Base-by-base conservation (phyloP, 2,888 invertebrate genomes). In the Adelphocoris suturalis region DNA sequence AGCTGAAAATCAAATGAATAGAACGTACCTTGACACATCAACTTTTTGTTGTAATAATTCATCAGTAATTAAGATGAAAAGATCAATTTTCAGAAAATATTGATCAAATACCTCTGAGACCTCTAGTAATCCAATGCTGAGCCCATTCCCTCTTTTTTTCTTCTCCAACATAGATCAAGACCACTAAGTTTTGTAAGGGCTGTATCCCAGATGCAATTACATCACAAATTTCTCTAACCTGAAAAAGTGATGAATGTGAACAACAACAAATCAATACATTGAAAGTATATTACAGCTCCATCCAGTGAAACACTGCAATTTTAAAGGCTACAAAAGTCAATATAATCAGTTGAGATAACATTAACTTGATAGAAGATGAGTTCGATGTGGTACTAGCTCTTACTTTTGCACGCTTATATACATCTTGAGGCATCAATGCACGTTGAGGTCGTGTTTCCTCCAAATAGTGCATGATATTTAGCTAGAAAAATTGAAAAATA, bases 141-240 rank as follows among this genome's bases (percentile, higher is more conserved):
- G 97, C 97, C 99, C 99, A 99, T 93, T 97, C 97, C 92, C 96
- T 96, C 93, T 97, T 97, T 93, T 97, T 97, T 92, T 97, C 97
- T 93, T 97, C 97, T 0, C 97, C 97, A 27, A 98, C 97, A 92
- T 97, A 96, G 92, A 97, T 97, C 14, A 99, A 94, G 5, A 98
- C 98, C 91, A 96, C 95, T 76, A 98, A 94, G 94, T 99, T 99
- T 94, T 99, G 99, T 61, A 99, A 94, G 0, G 99, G 99, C 93
- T 99, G 99, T 92, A 99, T 99, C 75, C 98, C 99, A 28, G 98
- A 97, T 28, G 97, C 96, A 92, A 99, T 98, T 4, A 97, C 96
- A 94, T 98, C 98, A 93, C 97, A 97, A 91, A 99, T 96, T 93
- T 98, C 98, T 91, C 98, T 95, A 0, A 95, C 94, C 94, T 95